phyloP scores from a whole-genome alignment of 2,797 vertebrate species.

The Denticeps clupeoides region DNA sequence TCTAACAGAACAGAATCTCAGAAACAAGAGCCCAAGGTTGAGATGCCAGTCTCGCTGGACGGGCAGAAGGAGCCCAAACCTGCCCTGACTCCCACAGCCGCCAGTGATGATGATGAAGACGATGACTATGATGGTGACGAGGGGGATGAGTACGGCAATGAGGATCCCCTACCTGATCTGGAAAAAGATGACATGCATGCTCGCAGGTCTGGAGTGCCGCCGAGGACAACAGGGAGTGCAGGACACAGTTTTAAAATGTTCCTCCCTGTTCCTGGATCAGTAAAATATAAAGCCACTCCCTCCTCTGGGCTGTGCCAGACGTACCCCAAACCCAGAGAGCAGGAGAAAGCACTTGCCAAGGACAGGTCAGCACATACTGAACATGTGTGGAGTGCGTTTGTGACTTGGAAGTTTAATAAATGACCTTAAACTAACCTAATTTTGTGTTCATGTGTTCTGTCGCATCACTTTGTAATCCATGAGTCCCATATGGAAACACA shows the following conservation, averaged over 20 bases:
- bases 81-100: not conserved
- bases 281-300: constrained; percentile 33
- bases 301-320: constrained; percentile 29
- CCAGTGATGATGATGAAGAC: constrained; percentile 1
- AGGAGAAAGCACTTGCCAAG: constrained; percentile 4
- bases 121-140: constrained; percentile 15
- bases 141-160: constrained; percentile 28
- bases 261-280: constrained; percentile 53
- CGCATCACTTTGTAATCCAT: too few species aligned
- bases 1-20: constrained; percentile 46
- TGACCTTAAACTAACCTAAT: not conserved
- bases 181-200: constrained; percentile 74
- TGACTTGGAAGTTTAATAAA: not conserved
- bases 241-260: constrained; percentile 34
- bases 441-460: too few species aligned
- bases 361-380: constrained; percentile 24
- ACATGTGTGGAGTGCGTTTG: not conserved
- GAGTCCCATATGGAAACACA: too few species aligned
- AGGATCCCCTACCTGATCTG: constrained; percentile 33
- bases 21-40: constrained; percentile 16
- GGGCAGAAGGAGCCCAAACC: constrained; percentile 25
- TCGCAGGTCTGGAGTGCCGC: constrained; percentile 53
- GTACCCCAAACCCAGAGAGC: constrained; percentile 25
- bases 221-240: constrained; percentile 36
- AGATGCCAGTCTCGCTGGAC: constrained; percentile 23